Evolutionary conservation across 2,113 vertebrate species (phyloP), one percentile per base, ranked within the genome.

Genomic region (Boulengeromyrus knoepffleri): DNA sequence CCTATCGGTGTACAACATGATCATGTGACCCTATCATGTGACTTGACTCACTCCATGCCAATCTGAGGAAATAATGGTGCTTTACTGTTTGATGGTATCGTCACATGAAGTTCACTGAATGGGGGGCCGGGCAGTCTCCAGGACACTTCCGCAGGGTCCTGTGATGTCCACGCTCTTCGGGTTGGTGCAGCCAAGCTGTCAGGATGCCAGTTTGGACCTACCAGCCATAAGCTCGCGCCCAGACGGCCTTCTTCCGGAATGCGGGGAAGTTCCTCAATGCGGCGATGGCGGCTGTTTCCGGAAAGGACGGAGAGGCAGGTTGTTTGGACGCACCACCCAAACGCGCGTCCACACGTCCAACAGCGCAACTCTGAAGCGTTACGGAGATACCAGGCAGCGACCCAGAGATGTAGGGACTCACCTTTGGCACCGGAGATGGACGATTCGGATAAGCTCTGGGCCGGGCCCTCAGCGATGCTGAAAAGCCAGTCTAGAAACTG

Each of bases 401-500:
- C 46, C 17, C 15, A 36, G 24, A 36, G 15, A 52, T 45, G 21
- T 7, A 12, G 39, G 15, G 90, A 87, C 39, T 94, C 95, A 99
- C 99, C 99, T 98, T 96, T 98, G 87, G 97, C 94, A 56, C 96
- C 91, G 80, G 92, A 89, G 83, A 91, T 89, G 17, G 96, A 96
- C 17, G 92, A 91, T 3, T 93, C 21, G 0, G 97, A 97, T 91
- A 98, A 92, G 74, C 85, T 94, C 91, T 95, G 94, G 12, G 95
- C 93, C 58, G 98, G 96, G 89, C 93, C 94, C 92, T 97, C 97
- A 88, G 94, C 92, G 88, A 99, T 95, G 94, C 56, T 96, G 90
- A 98, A 95, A 1, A 99, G 93, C 98, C 98, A 99, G 91, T 99
- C 98, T 92, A 99, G 96, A 94, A 99, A 97, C 98, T 99, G 92